Base-by-base conservation (phyloP, 2,113 vertebrate genomes). In the Ophthalmolycus amberensis region DNA sequence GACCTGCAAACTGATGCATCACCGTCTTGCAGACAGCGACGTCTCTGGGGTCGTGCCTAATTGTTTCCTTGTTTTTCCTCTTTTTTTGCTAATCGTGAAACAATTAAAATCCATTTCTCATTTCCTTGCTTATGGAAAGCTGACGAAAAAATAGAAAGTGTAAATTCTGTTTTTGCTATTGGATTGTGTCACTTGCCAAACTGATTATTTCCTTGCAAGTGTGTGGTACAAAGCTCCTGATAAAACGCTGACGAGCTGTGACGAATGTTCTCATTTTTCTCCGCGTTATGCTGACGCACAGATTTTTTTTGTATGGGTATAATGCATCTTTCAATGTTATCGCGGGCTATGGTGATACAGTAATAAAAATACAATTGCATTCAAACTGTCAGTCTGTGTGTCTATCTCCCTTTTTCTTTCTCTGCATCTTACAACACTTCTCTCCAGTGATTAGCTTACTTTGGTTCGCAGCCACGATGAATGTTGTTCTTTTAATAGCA, bases 101-200 rank as follows among this genome's bases (percentile, higher is more conserved):
- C 85, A 93, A 87, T 91, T 77, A 68, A 80, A 90, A 86, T 56
- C 70, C 37, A 72, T 86, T 90, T 83, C 78, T 78, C 77, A 74
- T 85, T 87, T 77, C 60, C 52, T 88, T 77, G 67, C 59, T 77
- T 62, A 20, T 46, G 38, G n/a, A 88, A 83, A 75, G 77, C 86
- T 27, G 67, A 42, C 40, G 58, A 75, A 80, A 85, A 87, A 88
- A 82, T 59, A 82, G 62, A 60, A 73, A 79, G 84, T 38, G 25
- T 65, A 83, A 87, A 89, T 86, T 90, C 89, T 85, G 82, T 85
- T 91, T 89, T 89, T 94, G 88, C 91, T 83, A 82, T 89, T 90
- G 91, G 88, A 94, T 86, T 88, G 82, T 88, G 73, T 82, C 69
- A 52, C 77, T 91, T 86, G 85, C 87, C 91, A 90, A 91, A 90